phyloP scores from a whole-genome alignment of 2,113 vertebrate species.

The Plectropomus leopardus region DNA sequence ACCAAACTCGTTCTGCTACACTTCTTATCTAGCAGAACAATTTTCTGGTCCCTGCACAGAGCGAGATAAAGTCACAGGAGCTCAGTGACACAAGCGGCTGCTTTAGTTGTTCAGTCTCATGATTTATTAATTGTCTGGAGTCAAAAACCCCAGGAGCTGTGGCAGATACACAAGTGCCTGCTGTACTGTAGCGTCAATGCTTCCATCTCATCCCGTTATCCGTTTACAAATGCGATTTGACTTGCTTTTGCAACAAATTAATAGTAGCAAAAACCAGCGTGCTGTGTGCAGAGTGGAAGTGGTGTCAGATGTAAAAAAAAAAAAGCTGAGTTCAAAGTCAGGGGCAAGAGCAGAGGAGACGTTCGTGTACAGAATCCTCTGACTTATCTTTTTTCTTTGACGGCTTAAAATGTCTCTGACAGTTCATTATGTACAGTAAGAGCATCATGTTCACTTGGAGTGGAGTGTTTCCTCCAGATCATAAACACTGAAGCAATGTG shows the following conservation, averaged over 20 bases:
- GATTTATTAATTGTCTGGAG: slow-evolving; percentile 65
- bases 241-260: slow-evolving; percentile 21
- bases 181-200: slow-evolving; percentile 9
- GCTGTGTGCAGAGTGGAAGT: slow-evolving; percentile 8
- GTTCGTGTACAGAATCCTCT: not conserved
- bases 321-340: slow-evolving; percentile 15
- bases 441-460: not conserved
- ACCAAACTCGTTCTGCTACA: not conserved
- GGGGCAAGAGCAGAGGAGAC: slow-evolving; percentile 13
- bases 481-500: slow-evolving; percentile 20
- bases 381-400: not conserved
- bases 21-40: not conserved
- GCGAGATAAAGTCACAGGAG: not conserved
- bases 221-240: slow-evolving; percentile 18
- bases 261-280: not conserved
- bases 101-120: slow-evolving; percentile 48
- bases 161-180: slow-evolving; percentile 20
- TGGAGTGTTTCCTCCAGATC: not conserved
- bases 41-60: not conserved
- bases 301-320: not conserved
- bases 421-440: not conserved
- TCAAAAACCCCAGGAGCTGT: slow-evolving; percentile 20
- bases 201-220: slow-evolving; percentile 3
- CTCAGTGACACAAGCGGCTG: slow-evolving; percentile 26
- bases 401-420: slow-evolving; percentile 2